A percentile compares a stretch with the other conserved stretches of the same genome.
These are phyloP conservation scores for Cerastoderma edule DNA, from an alignment of 2,888 invertebrate species.

Conservation along the genomic window DNA sequence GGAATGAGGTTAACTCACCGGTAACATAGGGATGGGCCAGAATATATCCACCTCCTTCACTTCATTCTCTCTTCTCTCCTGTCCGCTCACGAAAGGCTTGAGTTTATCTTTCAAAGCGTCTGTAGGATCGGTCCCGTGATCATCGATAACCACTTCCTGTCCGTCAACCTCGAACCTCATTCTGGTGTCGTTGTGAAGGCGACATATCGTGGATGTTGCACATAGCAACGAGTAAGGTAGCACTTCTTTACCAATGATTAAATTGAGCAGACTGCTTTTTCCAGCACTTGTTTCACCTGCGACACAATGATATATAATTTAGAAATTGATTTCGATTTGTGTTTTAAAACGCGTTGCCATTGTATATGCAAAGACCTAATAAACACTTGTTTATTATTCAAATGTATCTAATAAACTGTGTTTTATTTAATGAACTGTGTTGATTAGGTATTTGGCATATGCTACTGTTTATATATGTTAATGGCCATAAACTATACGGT, in stretches of 20 bases:
- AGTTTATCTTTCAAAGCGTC: conserved; percentile 31
- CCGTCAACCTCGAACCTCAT: conserved; percentile 47
- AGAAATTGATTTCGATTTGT: no score
- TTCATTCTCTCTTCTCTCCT: conserved; percentile 52
- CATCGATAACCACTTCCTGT: conserved; percentile 6
- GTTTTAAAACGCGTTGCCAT: no score
- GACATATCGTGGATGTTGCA: conserved; percentile 74
- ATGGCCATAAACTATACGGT: no score
- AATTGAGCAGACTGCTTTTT: conserved; percentile 78
- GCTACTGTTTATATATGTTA: no score
- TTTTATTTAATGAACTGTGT: no score
- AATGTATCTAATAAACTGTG: no score
- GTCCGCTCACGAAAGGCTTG: conserved; percentile 46
- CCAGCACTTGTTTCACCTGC: conserved; percentile 79
- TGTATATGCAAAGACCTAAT: no score
- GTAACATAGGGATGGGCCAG: conserved; percentile 74
- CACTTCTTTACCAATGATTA: conserved; percentile 73
- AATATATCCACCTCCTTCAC: conserved; percentile 71
- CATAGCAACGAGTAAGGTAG: conserved; percentile 74
- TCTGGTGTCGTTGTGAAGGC: conserved; percentile 52
- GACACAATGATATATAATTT: background rate
- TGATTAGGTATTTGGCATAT: no score
- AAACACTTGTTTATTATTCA: no score
- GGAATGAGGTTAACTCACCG: conserved; percentile 60
- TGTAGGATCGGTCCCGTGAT: background rate